phyloP scores from a whole-genome alignment of 2,797 vertebrate genomes.

The Mastacembelus armatus region DNA sequence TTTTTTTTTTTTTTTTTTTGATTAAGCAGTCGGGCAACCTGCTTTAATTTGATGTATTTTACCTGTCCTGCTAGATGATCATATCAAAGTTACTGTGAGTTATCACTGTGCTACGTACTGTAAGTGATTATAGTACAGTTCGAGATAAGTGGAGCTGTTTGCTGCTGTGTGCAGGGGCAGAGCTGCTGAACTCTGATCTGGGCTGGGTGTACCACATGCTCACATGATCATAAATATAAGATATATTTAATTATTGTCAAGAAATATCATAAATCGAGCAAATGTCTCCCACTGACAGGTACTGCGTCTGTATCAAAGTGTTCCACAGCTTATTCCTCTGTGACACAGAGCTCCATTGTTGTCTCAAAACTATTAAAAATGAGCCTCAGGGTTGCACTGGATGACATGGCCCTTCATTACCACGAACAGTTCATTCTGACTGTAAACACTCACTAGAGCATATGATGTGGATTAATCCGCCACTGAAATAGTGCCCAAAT shows the following conservation, averaged over 20 bases:
- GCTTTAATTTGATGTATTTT: background rate
- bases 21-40: background rate
- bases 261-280: background rate
- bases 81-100: background rate
- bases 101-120: background rate
- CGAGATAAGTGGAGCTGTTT: conserved; percentile 7
- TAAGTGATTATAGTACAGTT: background rate
- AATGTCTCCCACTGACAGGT: background rate
- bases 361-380: background rate
- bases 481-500: too few species aligned
- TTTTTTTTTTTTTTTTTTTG: background rate
- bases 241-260: background rate
- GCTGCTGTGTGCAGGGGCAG: background rate
- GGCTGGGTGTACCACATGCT: background rate
- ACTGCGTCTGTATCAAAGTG: background rate
- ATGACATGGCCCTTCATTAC: background rate
- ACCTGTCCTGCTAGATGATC: conserved; percentile 4
- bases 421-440: too few species aligned
- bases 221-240: background rate
- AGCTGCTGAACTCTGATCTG: conserved; percentile 38
- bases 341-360: background rate
- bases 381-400: background rate
- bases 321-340: background rate
- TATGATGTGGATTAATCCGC: background rate
- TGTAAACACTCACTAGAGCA: too few species aligned